Evolutionary conservation across 2,888 invertebrate genomes (phyloP), one percentile per base, ranked within the genome.

Genomic region (Spisula subtruncata): DNA sequence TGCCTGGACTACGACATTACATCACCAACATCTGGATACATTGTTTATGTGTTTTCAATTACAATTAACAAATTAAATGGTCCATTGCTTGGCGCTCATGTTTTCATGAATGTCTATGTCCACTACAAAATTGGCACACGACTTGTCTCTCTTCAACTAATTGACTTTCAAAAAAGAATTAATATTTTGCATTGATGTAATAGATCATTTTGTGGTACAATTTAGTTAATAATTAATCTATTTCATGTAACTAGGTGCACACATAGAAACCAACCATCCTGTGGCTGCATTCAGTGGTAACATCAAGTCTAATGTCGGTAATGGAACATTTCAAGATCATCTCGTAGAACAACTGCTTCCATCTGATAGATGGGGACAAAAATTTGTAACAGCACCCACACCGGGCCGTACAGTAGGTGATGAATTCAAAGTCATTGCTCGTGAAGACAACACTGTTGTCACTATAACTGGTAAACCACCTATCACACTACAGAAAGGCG

Each of bases 331-430:
- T 71, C 87, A 89, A 4, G 96, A 96, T 89, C 96, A 96, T 87
- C 90, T 96, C 66, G 93, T 94, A 6, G 95, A 95, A 83, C 93
- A 94, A 91, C 60, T 96, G 80, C 91, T 93, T 14, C 94, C 96
- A 0, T 87, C 94, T 0, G 93, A 94, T 75, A 93, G 94, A 41
- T 96, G 96, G 96, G 96, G 96, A 16, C 93, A 92, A 48, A 85
- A 92, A 60, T 96, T 95, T 91, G 90, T 94, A 46, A 94, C 94
- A 10, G 95, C 94, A 4, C 95, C 95, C 20, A 93, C 95, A 14
- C 94, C 95, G 1, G 93, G 92, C 71, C 89, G 95, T 60, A 93
- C 93, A 6, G 92, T 92, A 0, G 96, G 95, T 5, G 96, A 96
- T 86, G 85, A 95, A 32, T 94, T 94, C 86, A 89, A 94, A 80